These are phyloP conservation scores for Fragum whitleyi DNA, from an alignment of 2,888 invertebrate genomes.

Conservation along the genomic window DNA sequence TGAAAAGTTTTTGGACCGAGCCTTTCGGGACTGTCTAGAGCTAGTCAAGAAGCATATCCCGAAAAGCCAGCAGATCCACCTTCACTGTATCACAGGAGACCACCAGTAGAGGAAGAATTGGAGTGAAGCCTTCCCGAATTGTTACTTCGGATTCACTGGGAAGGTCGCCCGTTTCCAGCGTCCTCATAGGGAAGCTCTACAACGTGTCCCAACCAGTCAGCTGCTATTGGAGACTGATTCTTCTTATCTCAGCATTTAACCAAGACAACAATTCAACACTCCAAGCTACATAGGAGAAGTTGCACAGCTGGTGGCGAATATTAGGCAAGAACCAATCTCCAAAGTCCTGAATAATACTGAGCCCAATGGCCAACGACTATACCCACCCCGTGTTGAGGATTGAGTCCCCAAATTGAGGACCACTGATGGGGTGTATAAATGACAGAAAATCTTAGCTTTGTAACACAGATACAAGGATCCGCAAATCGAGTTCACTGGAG, in stretches of 20 bases:
- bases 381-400: slow-evolving; percentile 9
- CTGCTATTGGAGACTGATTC: slow-evolving; percentile 25
- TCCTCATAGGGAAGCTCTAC: slow-evolving; percentile 13
- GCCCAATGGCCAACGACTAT: slow-evolving; percentile 10
- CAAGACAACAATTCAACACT: slow-evolving; percentile 9
- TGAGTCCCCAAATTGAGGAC: not conserved
- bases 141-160: slow-evolving; percentile 23
- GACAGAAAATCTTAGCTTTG: not conserved
- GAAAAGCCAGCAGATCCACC: slow-evolving; percentile 23
- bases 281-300: slow-evolving; percentile 21
- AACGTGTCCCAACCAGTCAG: not conserved
- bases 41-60: not conserved
- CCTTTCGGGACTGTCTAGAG: slow-evolving; percentile 11
- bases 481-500: not conserved
- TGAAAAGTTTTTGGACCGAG: not conserved
- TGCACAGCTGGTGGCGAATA: not conserved
- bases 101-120: not conserved
- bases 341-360: not conserved
- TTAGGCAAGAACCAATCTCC: not conserved
- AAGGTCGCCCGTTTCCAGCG: not conserved
- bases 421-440: not conserved
- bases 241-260: slow-evolving; percentile 11
- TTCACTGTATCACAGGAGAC: slow-evolving; percentile 22
- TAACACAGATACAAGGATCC: not conserved
- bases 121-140: slow-evolving; percentile 31